Evolutionary conservation across 2,797 vertebrate species (phyloP).

Genomic region (Alfaro cultratus): DNA sequence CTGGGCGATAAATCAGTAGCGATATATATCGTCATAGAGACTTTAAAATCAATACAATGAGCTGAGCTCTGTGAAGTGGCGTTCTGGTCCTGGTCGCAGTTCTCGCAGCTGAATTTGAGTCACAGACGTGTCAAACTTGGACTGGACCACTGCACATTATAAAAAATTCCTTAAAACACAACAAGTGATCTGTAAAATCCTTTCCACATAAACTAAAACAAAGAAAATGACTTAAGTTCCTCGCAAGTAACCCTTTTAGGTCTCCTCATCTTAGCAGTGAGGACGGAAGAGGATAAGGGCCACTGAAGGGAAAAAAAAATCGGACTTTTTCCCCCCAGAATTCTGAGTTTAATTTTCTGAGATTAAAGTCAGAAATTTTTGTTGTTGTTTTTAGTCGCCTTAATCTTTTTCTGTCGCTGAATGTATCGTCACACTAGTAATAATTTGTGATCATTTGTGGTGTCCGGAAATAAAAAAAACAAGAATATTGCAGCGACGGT

Average conservation of each 20-base stretch:
- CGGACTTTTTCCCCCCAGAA: no score
- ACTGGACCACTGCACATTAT: not conserved
- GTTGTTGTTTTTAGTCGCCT: no score
- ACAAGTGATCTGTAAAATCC: not conserved
- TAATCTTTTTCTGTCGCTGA: no score
- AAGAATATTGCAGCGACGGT: not conserved
- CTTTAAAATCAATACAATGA: not conserved
- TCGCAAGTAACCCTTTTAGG: not conserved
- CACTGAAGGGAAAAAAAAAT: no score
- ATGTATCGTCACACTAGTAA: not conserved
- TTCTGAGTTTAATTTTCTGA: no score
- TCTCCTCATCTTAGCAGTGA: not conserved
- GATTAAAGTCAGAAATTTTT: no score
- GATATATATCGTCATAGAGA: no score
- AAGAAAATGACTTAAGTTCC: not conserved
- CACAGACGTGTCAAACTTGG: not conserved
- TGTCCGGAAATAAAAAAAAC: not conserved
- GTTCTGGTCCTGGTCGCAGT: not conserved
- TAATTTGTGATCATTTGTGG: not conserved
- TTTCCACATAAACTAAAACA: not conserved
- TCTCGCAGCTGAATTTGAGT: not conserved
- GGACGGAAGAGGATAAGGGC: no score
- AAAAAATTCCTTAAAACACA: not conserved
- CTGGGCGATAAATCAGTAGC: no score
- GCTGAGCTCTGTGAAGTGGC: not conserved